phyloP scores from a whole-genome alignment of 2,113 vertebrate species.

The Rhynchomys soricoides region DNA sequence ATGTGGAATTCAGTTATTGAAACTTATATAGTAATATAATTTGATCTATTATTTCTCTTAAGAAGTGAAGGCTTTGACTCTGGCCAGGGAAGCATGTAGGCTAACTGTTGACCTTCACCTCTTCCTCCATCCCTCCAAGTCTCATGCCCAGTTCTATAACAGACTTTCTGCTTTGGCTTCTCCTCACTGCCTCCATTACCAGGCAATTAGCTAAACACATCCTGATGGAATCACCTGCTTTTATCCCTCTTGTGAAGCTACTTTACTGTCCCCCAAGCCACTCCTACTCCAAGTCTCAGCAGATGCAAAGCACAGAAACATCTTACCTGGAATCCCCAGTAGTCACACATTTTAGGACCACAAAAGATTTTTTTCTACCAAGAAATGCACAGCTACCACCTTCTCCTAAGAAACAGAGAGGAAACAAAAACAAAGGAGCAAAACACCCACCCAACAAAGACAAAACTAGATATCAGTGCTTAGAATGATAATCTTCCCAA shows the following conservation, averaged over 20 bases:
- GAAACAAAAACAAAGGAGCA: not conserved
- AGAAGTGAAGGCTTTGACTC: conserved; percentile 58
- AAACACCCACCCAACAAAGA: not conserved
- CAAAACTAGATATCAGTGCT: not conserved
- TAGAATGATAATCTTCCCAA: not conserved
- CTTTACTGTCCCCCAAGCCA: not conserved
- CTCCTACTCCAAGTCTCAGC: not conserved
- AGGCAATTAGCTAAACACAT: not conserved
- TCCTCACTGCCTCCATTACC: not conserved
- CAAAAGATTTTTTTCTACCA: not conserved
- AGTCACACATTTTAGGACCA: not conserved
- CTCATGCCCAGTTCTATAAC: not conserved
- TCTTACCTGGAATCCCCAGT: not conserved
- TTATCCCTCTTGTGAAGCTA: not conserved
- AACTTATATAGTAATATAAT: not conserved
- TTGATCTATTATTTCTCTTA: conserved; percentile 7
- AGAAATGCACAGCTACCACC: not conserved
- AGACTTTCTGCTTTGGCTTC: not conserved
- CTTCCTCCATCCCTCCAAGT: not conserved
- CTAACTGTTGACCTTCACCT: not conserved
- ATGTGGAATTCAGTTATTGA: not conserved
- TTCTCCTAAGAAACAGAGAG: not conserved
- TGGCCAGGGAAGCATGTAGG: not conserved
- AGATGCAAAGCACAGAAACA: not conserved
- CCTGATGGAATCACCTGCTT: not conserved